A percentile compares a stretch with the other conserved stretches of the same genome.
Conservation (phyloP, 2,888 invertebrate genomes). For the Pteria penguin region DNA sequence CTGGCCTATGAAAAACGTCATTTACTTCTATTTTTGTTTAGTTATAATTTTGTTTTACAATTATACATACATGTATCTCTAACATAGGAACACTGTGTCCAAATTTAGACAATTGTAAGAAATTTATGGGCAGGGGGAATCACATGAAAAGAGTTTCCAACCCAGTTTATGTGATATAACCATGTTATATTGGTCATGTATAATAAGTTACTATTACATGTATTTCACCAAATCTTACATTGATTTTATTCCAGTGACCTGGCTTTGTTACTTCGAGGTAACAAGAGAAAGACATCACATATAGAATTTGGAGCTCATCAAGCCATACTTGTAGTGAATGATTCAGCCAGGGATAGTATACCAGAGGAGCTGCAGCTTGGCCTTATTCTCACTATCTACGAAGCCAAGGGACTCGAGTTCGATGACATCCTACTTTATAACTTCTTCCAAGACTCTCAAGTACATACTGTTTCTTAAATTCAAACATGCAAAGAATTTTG, state of each 20-base stretch:
- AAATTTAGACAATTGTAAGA: too few relatives aligned
- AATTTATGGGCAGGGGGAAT: too few relatives aligned
- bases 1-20: too few relatives aligned
- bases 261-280: constrained; percentile 65
- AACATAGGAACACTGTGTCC: too few relatives aligned
- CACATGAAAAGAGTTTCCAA: too few relatives aligned
- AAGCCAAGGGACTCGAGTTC: constrained; percentile 77
- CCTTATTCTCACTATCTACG: constrained; percentile 74
- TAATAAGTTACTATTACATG: too few relatives aligned
- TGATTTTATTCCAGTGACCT: constrained; percentile 61
- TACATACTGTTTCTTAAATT: constrained; percentile 39
- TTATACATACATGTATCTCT: too few relatives aligned
- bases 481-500: background rate
- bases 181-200: too few relatives aligned
- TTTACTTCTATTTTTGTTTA: too few relatives aligned
- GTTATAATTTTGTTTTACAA: too few relatives aligned
- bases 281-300: constrained; percentile 70
- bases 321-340: constrained; percentile 74
- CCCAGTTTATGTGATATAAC: too few relatives aligned
- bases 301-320: constrained; percentile 78
- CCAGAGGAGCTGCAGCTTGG: constrained; percentile 71
- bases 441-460: constrained; percentile 76
- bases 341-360: constrained; percentile 65
- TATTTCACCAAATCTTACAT: too few relatives aligned
- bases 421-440: constrained; percentile 76